Evolutionary conservation across 2,888 invertebrate genomes (phyloP), one percentile per base, ranked within the genome.

Genomic region (Andrena dorsata): DNA sequence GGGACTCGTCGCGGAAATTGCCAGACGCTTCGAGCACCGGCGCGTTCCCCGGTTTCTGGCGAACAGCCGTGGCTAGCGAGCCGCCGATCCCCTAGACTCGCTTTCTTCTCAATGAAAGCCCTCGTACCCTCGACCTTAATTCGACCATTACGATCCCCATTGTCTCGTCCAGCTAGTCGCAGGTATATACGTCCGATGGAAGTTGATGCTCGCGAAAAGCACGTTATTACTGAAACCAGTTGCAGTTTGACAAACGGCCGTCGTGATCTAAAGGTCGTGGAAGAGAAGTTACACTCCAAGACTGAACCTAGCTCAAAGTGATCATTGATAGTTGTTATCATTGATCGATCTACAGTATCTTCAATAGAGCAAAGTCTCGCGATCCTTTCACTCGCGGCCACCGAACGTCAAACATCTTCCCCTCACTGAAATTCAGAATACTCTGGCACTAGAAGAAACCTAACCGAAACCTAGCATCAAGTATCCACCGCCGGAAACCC

Each of bases 121-220:
- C 73, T 51, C 60, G 71, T 80, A 77, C 66, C 73, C 70, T 82
- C 70, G 79, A 74, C 74, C 80, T 80, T 79, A 71, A 82, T 82
- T 79, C 61, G 74, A 79, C 66, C 61, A 82, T 80, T 80, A 79
- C 80, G 30, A 66, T 70, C 72, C 78, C 80, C 28, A 58, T 61
- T 63, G 69, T 69, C 30, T 68, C 30, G 41, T 32, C 10, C 53
- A 47, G 16, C 53, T 16, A 68, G 47, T 61, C 20, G 26, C 32
- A 66, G 47, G 6, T 35, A 41, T 41, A 13, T 41, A 20, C 23
- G 56, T 61, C 26, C 5, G 13, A 35, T 28, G 60, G 49, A 30
- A 58, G 58, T 0, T 6, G 35, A 23, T 26, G 20, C 23, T 23
- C 53, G 23, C 23, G 20, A 23, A 56, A 47, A 7, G 20, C 30